Conservation (phyloP, 2,888 invertebrate species). For the Eledone cirrhosa region DNA sequence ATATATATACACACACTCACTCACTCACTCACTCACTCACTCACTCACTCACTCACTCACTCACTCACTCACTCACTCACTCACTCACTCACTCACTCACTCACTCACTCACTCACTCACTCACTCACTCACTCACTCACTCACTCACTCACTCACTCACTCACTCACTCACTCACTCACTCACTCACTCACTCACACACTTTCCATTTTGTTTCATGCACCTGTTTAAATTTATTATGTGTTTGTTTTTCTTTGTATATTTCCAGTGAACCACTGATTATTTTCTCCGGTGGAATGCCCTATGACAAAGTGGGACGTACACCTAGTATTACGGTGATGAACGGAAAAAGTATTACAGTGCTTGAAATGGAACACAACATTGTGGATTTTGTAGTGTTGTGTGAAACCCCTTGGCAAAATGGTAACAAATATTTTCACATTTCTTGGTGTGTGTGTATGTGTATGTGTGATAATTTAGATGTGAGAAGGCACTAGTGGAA, state of each 20-base stretch:
- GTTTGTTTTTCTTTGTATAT: constrained; percentile 17
- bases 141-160: too few relatives aligned
- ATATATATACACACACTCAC: neutral
- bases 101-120: too few relatives aligned
- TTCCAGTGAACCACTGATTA: constrained; percentile 83
- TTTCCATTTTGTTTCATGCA: too few relatives aligned
- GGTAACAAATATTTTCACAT: constrained; percentile 71
- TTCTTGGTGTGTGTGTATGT: neutral
- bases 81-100: too few relatives aligned
- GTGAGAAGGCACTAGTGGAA: neutral
- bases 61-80: too few relatives aligned
- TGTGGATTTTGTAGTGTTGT: constrained; percentile 94
- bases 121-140: too few relatives aligned
- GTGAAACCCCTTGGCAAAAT: constrained; percentile 92
- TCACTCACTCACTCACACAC: too few relatives aligned
- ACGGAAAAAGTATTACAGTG: constrained; percentile 95
- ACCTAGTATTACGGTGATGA: constrained; percentile 94
- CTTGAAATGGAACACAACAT: constrained; percentile 99
- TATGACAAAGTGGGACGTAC: constrained; percentile 83
- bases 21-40: too few relatives aligned
- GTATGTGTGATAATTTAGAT: neutral
- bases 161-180: too few relatives aligned
- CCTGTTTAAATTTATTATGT: too few relatives aligned
- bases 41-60: too few relatives aligned
- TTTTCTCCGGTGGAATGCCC: constrained; percentile 96